Base-by-base conservation (phyloP, 2,888 invertebrate species). In the Xylota sylvarum region DNA sequence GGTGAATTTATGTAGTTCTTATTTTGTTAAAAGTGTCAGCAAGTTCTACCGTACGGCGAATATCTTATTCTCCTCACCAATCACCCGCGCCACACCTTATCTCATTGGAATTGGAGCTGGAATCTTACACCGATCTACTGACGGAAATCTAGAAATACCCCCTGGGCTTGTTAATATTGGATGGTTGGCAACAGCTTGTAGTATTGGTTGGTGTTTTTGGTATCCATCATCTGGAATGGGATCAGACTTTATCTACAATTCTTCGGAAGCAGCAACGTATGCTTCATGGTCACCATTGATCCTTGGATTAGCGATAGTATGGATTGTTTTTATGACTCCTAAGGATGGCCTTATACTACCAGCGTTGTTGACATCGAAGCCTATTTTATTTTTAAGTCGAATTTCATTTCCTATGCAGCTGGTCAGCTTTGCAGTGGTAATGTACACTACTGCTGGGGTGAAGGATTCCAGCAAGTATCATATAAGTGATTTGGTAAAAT, bases 11-110 rank as follows among this genome's bases (percentile, higher is more conserved):
- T 32, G 0, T 4, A 3, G 19, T 43, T 12, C 10, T 6, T 10
- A 7, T 55, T 32, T 5, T 10, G 4, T 65, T 30, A 0, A 14
- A 91, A 96, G 96, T 88, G 93, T 95, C 58, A 95, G 94, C 90
- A 95, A 96, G 90, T 93, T 96, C 80, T 95, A 95, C 89, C 93
- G 95, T 83, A 95, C 95, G 30, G 95, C 95, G 10, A 94, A 95
- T 85, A 90, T 95, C 87, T 94, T 95, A 78, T 95, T 95, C 89
- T 93, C 93, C 7, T 93, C 95, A 17, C 93, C 95, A 0, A 90
- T 95, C 4, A 95, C 95, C 85, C 94, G 96, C 62, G 95, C 94
- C 2, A 95, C 95, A 0, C 94, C 95, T 0, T 96, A 95, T 90
- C 90, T 95, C 19, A 92, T 95, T 60, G 96, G 96, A 2, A 91